Conservation (phyloP, 2,797 vertebrate genomes). For the Clarias pachynema region DNA sequence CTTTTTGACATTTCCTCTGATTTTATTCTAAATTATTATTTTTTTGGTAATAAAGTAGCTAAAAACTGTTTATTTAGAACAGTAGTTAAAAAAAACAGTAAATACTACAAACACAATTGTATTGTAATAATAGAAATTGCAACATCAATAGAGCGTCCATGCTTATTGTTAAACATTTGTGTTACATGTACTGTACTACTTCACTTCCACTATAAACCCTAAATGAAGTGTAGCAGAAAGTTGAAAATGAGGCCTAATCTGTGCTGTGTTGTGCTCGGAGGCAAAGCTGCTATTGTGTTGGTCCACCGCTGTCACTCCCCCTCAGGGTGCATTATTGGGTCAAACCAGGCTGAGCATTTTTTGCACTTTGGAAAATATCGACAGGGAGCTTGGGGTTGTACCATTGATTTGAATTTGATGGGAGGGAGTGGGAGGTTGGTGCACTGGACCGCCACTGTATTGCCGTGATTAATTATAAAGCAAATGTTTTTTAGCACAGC, state of each 20-base stretch:
- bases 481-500: constrained; percentile 82
- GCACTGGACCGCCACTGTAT: constrained; percentile 73
- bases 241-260: constrained; percentile 47
- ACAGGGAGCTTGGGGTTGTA: constrained; percentile 64
- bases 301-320: constrained; percentile 52
- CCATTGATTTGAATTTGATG: constrained; percentile 83
- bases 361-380: constrained; percentile 78
- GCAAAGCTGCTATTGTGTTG: constrained; percentile 44
- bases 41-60: not conserved
- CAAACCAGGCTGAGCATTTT: constrained; percentile 74
- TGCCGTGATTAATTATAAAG: constrained; percentile 88
- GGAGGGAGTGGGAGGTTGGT: constrained; percentile 54
- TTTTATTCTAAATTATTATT: not conserved
- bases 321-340: constrained; percentile 71
- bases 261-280: constrained; percentile 22
- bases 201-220: constrained; percentile 18
- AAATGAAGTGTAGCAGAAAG: constrained; percentile 21
- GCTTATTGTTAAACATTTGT: not conserved
- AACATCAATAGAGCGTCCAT: not conserved
- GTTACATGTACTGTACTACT: not conserved
- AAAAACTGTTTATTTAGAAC: not conserved
- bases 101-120: not conserved
- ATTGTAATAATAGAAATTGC: not conserved
- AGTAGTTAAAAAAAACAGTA: not conserved
- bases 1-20: not conserved